Evolutionary conservation across 1,140 invertebrate species (phyloP).

Genomic region (Eriocheir sinensis): DNA sequence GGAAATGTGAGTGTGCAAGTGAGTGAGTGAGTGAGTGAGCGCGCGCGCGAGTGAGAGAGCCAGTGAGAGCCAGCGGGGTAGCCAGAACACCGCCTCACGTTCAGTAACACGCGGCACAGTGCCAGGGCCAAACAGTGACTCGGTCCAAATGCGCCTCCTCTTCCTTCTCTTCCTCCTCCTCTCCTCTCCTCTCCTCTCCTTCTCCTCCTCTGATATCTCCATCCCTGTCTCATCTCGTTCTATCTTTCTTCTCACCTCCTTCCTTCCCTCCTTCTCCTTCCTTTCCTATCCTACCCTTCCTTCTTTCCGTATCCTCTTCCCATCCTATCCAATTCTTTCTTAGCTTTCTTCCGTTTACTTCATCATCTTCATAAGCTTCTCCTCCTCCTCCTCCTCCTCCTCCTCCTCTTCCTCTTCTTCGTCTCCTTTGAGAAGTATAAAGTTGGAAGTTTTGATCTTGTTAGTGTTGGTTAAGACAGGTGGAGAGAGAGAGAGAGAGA

Average conservation of each 20-base stretch:
- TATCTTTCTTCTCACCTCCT: background rate
- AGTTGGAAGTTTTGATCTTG: no score
- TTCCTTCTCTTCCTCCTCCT: background rate
- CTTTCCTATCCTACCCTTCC: background rate
- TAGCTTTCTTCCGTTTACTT: no score
- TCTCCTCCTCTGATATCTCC: no score
- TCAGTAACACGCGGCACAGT: background rate
- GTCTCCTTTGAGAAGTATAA: background rate
- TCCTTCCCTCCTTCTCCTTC: background rate
- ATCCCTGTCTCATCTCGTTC: no score
- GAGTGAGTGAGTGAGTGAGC: constrained; percentile 5
- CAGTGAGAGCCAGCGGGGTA: background rate
- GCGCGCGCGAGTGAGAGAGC: constrained; percentile 15
- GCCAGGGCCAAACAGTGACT: background rate
- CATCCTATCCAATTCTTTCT: no score
- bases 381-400: no score
- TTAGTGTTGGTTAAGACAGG: no score
- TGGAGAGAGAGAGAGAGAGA: no score
- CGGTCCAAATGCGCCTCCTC: background rate
- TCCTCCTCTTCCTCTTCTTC: background rate
- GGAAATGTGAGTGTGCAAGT: background rate
- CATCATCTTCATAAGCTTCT: no score
- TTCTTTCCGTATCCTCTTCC: no score
- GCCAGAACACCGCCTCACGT: background rate
- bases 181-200: no score